These are phyloP conservation scores for Automeris io DNA, from an alignment of 2,888 invertebrate genomes.

Conservation along the genomic window DNA sequence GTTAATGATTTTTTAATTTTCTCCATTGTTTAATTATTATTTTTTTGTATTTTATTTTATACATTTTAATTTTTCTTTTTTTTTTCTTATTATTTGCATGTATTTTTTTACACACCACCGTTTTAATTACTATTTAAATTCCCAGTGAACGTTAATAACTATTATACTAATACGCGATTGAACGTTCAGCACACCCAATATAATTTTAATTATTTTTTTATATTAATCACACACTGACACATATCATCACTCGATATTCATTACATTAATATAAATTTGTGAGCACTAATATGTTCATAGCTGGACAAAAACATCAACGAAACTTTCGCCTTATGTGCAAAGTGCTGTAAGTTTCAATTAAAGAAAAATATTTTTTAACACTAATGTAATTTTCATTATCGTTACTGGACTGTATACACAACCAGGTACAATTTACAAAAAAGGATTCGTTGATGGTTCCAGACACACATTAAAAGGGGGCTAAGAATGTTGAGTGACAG, in stretches of 20 bases:
- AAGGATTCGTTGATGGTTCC: slow-evolving; percentile 42
- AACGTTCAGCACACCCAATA: slow-evolving; percentile 5
- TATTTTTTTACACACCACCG: slow-evolving; percentile 13
- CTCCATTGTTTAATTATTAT: slow-evolving; percentile 32
- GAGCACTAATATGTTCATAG: slow-evolving; percentile 3
- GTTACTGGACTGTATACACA: background rate
- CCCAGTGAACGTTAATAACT: slow-evolving; percentile 8
- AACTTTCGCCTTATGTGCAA: slow-evolving; percentile 19
- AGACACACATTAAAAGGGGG: slow-evolving; percentile 30
- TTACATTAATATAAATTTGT: slow-evolving; percentile 25
- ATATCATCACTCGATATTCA: slow-evolving; percentile 32
- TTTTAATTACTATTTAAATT: slow-evolving; percentile 9
- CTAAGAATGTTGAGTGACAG: slow-evolving; percentile 73
- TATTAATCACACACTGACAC: slow-evolving; percentile 47
- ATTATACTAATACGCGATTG: slow-evolving; percentile 8
- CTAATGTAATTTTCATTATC: background rate
- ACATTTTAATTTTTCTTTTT: slow-evolving; percentile 23
- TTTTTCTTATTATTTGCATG: slow-evolving; percentile 42
- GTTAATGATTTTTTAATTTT: slow-evolving; percentile 35
- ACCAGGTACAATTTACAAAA: background rate
- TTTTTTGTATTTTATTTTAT: slow-evolving; percentile 29
- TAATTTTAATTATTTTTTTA: slow-evolving; percentile 15
- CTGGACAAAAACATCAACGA: slow-evolving; percentile 25
- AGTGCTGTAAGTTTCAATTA: background rate
- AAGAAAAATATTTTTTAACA: background rate